Conservation (phyloP, 2,113 vertebrate genomes). For the Octodon degus region DNA sequence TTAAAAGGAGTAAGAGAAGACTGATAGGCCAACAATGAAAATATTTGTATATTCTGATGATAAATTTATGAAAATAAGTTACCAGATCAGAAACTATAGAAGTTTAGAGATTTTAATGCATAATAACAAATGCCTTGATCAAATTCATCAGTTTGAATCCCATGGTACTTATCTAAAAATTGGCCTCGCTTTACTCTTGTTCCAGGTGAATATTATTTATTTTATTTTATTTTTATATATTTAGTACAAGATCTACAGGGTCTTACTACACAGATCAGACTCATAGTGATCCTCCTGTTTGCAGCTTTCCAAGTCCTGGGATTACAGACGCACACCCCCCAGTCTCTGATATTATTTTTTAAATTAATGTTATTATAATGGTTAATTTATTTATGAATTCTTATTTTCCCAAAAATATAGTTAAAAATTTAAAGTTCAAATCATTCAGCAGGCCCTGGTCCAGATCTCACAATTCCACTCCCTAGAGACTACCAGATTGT, state of each 20-base stretch:
- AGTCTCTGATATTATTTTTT: no score
- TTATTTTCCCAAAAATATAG: slow-evolving; percentile 4
- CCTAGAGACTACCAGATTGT: not conserved
- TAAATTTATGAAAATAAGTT: not conserved
- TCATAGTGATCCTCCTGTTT: no score
- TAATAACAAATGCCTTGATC: not conserved
- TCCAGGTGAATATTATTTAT: not conserved
- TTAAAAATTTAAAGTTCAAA: slow-evolving; percentile 37
- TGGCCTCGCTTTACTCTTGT: not conserved
- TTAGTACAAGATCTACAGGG: no score
- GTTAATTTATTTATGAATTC: not conserved
- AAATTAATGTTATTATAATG: not conserved
- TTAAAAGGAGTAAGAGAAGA: not conserved
- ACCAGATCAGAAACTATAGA: not conserved
- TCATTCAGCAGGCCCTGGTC: not conserved
- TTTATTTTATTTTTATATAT: no score
- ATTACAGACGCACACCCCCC: no score
- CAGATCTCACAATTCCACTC: not conserved
- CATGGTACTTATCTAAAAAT: not conserved
- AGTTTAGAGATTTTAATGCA: not conserved
- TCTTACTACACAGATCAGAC: no score
- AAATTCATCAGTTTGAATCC: not conserved
- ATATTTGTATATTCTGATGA: not conserved
- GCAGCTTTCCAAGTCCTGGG: no score
- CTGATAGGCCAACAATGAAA: not conserved